phyloP scores from a whole-genome alignment of 1,140 invertebrate species.

The Drosophila ficusphila region DNA sequence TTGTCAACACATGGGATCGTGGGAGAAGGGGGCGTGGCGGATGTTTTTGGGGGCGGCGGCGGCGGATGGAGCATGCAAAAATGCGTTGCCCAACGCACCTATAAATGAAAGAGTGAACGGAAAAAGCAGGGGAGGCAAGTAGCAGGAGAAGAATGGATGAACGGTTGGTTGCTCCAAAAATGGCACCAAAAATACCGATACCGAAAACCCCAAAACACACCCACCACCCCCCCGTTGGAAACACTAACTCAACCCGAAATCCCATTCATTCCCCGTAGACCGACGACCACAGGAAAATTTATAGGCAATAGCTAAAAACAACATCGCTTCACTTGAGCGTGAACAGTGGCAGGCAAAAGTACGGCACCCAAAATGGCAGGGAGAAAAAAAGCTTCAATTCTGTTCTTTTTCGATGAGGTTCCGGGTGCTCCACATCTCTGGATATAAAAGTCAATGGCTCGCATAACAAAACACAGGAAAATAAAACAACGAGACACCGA shows the following conservation, averaged over 20 bases:
- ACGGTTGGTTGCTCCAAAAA: constrained; percentile 46
- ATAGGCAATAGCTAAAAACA: constrained; percentile 74
- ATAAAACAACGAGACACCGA: constrained; percentile 27
- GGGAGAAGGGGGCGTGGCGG: not conserved
- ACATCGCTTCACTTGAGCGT: constrained; percentile 78
- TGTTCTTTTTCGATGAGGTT: constrained; percentile 27
- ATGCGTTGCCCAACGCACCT: constrained; percentile 50
- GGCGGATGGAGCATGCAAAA: constrained; percentile 48
- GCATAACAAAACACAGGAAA: constrained; percentile 50
- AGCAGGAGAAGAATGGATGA: constrained; percentile 18
- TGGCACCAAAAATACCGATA: constrained; percentile 58
- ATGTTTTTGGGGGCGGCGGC: not conserved
- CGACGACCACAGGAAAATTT: constrained; percentile 64
- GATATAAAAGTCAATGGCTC: constrained; percentile 74
- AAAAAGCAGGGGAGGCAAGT: not conserved
- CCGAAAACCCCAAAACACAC: not conserved
- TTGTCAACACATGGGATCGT: constrained; percentile 54
- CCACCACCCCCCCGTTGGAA: not conserved
- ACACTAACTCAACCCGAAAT: constrained; percentile 45
- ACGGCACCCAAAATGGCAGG: constrained; percentile 17
- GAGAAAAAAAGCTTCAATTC: constrained; percentile 35
- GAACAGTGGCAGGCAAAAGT: constrained; percentile 66
- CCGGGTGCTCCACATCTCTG: constrained; percentile 26
- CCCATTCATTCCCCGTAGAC: constrained; percentile 37
- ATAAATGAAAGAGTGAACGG: constrained; percentile 19